Percentiles rank a stretch among this genome's conserved stretches.
Evolutionary conservation across 2,113 vertebrate species (phyloP).

Genomic region (Eulemur rufifrons): DNA sequence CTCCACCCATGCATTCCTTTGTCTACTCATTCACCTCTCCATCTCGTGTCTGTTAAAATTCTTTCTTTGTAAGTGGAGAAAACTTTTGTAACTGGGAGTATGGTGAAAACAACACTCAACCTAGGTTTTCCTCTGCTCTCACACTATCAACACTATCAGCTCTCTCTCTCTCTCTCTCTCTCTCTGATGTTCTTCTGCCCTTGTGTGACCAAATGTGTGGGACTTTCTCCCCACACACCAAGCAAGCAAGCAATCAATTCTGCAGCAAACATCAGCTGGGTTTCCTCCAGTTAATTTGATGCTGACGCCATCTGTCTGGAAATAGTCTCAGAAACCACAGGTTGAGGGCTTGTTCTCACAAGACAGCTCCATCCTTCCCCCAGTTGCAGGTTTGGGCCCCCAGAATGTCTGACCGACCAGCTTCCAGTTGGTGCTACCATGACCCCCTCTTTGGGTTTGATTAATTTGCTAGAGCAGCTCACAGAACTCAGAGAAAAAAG

Average conservation of each 20-base stretch:
- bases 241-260: background rate
- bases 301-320: background rate
- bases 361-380: background rate
- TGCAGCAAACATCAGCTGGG: background rate
- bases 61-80: background rate
- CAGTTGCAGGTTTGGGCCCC: background rate
- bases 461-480: background rate
- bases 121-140: background rate
- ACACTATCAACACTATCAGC: background rate
- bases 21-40: background rate
- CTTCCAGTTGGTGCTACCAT: background rate
- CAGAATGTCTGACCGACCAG: background rate
- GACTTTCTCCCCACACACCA: background rate
- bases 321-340: background rate
- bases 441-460: background rate
- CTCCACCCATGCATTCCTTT: too few species aligned
- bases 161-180: too few species aligned
- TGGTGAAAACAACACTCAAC: background rate
- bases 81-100: background rate
- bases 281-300: background rate
- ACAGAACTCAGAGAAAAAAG: background rate
- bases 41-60: background rate
- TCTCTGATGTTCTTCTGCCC: too few species aligned
- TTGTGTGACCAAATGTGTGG: background rate
- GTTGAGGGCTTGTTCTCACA: background rate